phyloP scores from a whole-genome alignment of 1,140 invertebrate genomes.

The Aphelinus atriplicis region DNA sequence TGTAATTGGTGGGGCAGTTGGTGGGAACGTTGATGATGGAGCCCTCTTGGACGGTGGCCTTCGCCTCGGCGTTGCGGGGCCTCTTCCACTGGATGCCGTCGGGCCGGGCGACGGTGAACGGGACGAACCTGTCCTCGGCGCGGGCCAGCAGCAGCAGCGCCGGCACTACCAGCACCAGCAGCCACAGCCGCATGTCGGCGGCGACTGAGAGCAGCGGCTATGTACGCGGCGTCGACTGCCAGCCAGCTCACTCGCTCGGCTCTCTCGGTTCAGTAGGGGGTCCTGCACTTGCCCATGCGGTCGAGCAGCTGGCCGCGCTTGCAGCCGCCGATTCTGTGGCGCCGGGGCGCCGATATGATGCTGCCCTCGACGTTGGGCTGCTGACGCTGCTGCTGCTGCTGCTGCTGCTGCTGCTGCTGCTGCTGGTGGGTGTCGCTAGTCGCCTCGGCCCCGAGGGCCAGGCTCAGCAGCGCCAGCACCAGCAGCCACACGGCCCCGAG shows the following conservation, averaged over 20 bases:
- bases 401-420: no score
- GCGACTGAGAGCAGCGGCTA: no score
- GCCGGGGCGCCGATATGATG: slow-evolving; percentile 49
- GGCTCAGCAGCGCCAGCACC: background rate
- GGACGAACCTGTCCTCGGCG: slow-evolving; percentile 38
- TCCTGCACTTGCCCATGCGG: slow-evolving; percentile 52
- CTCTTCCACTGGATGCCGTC: background rate
- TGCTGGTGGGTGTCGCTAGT: no score
- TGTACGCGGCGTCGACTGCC: no score
- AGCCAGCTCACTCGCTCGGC: no score
- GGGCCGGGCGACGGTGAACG: slow-evolving; percentile 9
- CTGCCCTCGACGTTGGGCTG: slow-evolving; percentile 25
- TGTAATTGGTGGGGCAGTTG: slow-evolving; percentile 50
- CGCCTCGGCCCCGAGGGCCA: background rate
- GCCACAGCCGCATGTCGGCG: background rate
- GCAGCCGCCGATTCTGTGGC: slow-evolving; percentile 43
- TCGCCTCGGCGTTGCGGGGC: background rate
- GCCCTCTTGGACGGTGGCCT: slow-evolving; percentile 42
- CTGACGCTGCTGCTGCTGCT: no score
- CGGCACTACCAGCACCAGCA: background rate
- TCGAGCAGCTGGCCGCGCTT: slow-evolving; percentile 46
- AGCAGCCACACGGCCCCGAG: background rate
- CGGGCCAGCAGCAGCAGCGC: slow-evolving; percentile 6
- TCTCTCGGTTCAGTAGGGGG: slow-evolving; percentile 44
- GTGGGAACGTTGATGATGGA: slow-evolving; percentile 58